Evolutionary conservation across 2,888 invertebrate genomes (phyloP), one percentile per base, ranked within the genome.

Genomic region (Lithodes maja): DNA sequence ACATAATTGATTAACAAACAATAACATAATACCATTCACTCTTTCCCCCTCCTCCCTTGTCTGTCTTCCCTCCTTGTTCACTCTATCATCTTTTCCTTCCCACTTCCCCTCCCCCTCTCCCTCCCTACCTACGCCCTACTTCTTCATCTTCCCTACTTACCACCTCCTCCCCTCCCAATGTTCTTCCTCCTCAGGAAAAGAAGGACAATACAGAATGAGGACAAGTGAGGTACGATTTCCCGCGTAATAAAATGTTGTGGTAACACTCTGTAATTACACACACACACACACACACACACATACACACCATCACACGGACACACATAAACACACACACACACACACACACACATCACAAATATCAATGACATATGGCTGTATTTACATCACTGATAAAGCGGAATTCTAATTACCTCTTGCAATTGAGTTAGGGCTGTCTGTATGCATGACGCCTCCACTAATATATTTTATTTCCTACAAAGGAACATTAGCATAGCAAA

Each of bases 121-220:
- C 71, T n/a, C n/a, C 71, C 61, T 61, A 5, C 12, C 61, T 12
- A 61, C 5, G 12, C 5, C 5, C 12, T 61, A 7, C 61, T 12
- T 61, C 61, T 12, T 12, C 61, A 7, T 12, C 61, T 12, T 12
- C 12, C 61, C 61, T 7, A 61, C 5, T 7, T 7, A 7, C 12
- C 61, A 7, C 61, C 61, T 61, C 61, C 61, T 12, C 12, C 61
- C 61, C 61, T 61, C 61, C 61, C 61, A 33, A 33, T 33, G 33
- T 33, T 33, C 33, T 12, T 61, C 61, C 61, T 12, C 61, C 5
- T 3, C 7, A n/a, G 15, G 71, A 71, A 1, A 71, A 71, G 71
- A 71, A 3, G 71, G 71, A n/a, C 71, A 71, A n/a, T 71, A 81
- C 61, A 81, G 68, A 68, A 68, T 68, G 53, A 81, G 81, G 81